Evolutionary conservation across 1,140 invertebrate species (phyloP), one percentile per base, ranked within the genome.

Genomic region (Cherax quadricarinatus): DNA sequence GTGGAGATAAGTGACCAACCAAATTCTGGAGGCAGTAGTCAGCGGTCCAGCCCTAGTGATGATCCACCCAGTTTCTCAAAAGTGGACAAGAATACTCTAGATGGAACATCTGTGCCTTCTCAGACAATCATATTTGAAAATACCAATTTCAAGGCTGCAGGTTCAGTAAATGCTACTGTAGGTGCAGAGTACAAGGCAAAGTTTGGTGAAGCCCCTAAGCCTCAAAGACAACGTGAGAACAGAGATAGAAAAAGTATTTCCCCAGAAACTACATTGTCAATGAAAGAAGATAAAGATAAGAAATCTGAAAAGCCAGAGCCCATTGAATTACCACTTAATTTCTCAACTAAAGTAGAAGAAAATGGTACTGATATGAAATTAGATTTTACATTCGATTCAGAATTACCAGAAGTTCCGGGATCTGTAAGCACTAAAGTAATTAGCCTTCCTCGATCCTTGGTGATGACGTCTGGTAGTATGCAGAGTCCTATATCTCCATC

Each of bases 61-160:
- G 94, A 95, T 83, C 94, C 94, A 51, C 94, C 94, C 49, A 93
- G 24, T 60, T 93, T 90, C 66, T 30, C 88, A 12, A 92, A 91
- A 21, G 89, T 84, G 66, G 92, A 93, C 66, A 93, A 93, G 60
- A 92, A 96, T 86, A 96, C 96, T 41, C 94, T 96, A n/a, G 97
- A 98, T 94, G 97, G 97, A 9, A 96, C 97, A 0, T 97, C 97
- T 7, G 96, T 97, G 1, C 97, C 97, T 1, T 97, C 98, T 21
- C 97, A 98, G 94, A 98, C 98, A 0, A 97, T 98, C 62, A 98
- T 98, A 89, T 98, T 98, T 94, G 98, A 98, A 94, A 98, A 98
- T 95, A 98, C 98, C 0, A 98, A 98, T 94, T 98, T 97, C 94
- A 97, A 97, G 95, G 96, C 96, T 88, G 95, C 95, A 81, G 82